Base-by-base conservation (phyloP, 2,113 vertebrate genomes). In the Tautogolabrus adspersus region DNA sequence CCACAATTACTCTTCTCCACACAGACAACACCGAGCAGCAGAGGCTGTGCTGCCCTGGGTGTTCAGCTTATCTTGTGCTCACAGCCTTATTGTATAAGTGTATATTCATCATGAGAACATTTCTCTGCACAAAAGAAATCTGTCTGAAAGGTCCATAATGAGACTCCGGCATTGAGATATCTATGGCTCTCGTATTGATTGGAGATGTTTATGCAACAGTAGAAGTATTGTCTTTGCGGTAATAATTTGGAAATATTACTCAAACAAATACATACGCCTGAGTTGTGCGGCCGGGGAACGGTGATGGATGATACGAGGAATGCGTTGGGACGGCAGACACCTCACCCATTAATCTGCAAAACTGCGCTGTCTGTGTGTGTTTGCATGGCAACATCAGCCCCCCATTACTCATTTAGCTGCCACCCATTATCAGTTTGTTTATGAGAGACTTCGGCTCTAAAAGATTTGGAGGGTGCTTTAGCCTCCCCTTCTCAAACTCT, bases 301-400 rank as follows among this genome's bases (percentile, higher is more conserved):
- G 34, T 87, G 90, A 93, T 91, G 80, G 90, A 92, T 92, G 90
- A 81, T 16, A 52, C 81, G 67, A 62, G 66, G 66, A 77, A 91
- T 44, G 66, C 71, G 55, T 56, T 13, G 83, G 79, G 87, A 91
- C 66, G 66, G 84, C 89, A 77, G 85, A 84, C 87, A 83, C 82
- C 78, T 86, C 83, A 19, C 26, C 78, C 90, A 92, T 92, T 93
- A 90, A 90, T 91, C 89, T 91, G 83, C 81, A 77, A 68, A 85
- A 61, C 82, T 42, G 61, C 6, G 18, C 86, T 85, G 87, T 88
- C 89, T 82, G 59, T 82, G 71, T 88, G 83, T 85, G 85, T 90
- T 88, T 90, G 85, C 85, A 89, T 89, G 86, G 89, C 86, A 91
- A 81, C 88, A 75, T 54, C 66, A 66, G 77, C 71, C 81, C 67